Evolutionary conservation across 2,113 vertebrate genomes (phyloP), one percentile per base, ranked within the genome.

Genomic region (Colaptes auratus): DNA sequence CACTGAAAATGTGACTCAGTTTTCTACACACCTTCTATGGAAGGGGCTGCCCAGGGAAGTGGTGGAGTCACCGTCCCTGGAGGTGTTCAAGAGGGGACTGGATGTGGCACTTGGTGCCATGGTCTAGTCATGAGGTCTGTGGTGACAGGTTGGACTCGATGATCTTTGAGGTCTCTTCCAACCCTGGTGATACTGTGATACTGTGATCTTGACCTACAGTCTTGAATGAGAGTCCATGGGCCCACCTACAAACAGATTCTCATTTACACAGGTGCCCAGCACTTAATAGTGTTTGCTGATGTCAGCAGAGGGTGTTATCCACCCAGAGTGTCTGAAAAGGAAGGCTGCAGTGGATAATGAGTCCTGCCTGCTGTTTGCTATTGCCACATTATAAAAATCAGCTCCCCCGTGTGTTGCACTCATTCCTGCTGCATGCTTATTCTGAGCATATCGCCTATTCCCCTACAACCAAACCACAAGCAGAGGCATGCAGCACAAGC

Each of bases 401-500:
- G 2, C 12, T 61, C 9, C 73, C 44, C 6, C 10, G 4, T 1
- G 18, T 55, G 18, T 16, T 50, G 7, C 9, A 3, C 5, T 76
- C 24, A 6, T 42, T 72, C 60, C 33, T 75, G 28, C 25, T 72
- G 31, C 50, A 6, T 23, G 7, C 12, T 59, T 67, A 30, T 52
- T 89, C 33, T 61, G 20, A 44, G 35, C 10, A 6, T 12, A 21
- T 24, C 61, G 21, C 33, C 36, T 64, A 7, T 46, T 84, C 53
- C 27, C 6, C n/a, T 87, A 31, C 53, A 84, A 53, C 6, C 7
- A 81, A 78, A 78, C 4, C 50, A 64, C 2, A 3, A 81, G 36
- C 6, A 3, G 35, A 90, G 59, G 73, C 67, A 85, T 95, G 96
- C 89, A 92, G 79, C 91, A 60, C 66, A 66, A 94, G 73, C 46